A percentile compares a stretch with the other conserved stretches of the same genome.
Evolutionary conservation across 2,888 invertebrate species (phyloP).

Genomic region (Volucella inanis): DNA sequence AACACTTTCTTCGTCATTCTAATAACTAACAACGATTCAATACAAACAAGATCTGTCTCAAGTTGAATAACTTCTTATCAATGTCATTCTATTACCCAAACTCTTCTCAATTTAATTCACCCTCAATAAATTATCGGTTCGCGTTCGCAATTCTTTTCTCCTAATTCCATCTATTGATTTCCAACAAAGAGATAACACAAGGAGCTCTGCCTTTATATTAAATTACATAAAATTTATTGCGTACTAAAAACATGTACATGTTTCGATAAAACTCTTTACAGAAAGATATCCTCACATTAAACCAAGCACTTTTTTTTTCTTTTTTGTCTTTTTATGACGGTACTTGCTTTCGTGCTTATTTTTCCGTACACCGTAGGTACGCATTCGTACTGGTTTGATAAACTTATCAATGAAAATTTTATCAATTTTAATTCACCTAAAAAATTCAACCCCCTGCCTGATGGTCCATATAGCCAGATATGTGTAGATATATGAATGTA

Average conservation of each 20-base stretch:
- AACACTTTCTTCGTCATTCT: conserved; percentile 48
- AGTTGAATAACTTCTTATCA: conserved; percentile 64
- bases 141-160: conserved; percentile 31
- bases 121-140: not conserved
- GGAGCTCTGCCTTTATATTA: conserved; percentile 44
- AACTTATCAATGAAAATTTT: not conserved
- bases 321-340: not conserved
- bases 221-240: conserved; percentile 66
- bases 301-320: not conserved
- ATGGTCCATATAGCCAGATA: not conserved
- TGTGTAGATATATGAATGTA: not conserved
- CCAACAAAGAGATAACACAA: conserved; percentile 40
- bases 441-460: conserved; percentile 5
- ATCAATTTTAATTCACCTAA: conserved; percentile 26
- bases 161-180: conserved; percentile 60
- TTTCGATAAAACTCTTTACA: conserved; percentile 30
- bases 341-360: too few relatives aligned
- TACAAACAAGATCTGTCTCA: conserved; percentile 57
- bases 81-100: conserved; percentile 65
- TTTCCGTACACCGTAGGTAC: too few relatives aligned
- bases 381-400: too few relatives aligned
- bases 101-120: conserved; percentile 20
- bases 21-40: conserved; percentile 30
- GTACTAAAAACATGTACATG: conserved; percentile 53
- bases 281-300: not conserved